phyloP scores from a whole-genome alignment of 2,888 invertebrate genomes.

The Cyaniris semiargus region DNA sequence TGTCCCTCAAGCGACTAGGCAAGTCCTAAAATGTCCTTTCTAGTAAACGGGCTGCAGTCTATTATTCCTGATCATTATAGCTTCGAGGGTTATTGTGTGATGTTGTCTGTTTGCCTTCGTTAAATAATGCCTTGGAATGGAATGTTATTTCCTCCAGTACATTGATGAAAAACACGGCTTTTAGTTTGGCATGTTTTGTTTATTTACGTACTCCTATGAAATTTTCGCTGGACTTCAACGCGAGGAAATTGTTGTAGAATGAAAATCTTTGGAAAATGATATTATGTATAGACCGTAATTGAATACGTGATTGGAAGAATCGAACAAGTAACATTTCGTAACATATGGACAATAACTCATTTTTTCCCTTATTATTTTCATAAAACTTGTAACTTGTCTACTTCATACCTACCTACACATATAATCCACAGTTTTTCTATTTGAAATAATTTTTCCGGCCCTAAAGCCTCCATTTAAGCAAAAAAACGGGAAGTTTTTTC shows the following conservation, averaged over 20 bases:
- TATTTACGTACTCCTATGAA: not conserved
- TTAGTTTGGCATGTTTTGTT: not conserved
- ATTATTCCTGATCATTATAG: constrained; percentile 32
- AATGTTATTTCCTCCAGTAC: constrained; percentile 1
- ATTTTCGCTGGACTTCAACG: not conserved
- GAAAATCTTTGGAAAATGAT: no score
- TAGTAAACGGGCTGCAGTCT: constrained; percentile 59
- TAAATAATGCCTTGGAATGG: constrained; percentile 22
- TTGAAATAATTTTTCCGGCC: no score
- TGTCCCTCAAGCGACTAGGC: constrained; percentile 48
- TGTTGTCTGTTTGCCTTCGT: constrained; percentile 25
- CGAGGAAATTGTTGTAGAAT: not conserved
- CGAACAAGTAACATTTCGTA: no score
- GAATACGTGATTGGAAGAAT: no score
- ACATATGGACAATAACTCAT: no score
- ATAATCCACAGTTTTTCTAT: no score
- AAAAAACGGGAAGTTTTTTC: no score
- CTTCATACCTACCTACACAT: no score
- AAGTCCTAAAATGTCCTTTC: constrained; percentile 68
- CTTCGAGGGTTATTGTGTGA: constrained; percentile 27
- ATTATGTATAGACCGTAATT: no score
- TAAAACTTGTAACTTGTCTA: no score
- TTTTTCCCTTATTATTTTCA: no score
- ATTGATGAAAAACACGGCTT: not conserved
- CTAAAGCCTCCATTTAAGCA: no score